These are phyloP conservation scores for Myotis vivesi DNA, from an alignment of 2,797 vertebrate genomes.

Conservation along the genomic window DNA sequence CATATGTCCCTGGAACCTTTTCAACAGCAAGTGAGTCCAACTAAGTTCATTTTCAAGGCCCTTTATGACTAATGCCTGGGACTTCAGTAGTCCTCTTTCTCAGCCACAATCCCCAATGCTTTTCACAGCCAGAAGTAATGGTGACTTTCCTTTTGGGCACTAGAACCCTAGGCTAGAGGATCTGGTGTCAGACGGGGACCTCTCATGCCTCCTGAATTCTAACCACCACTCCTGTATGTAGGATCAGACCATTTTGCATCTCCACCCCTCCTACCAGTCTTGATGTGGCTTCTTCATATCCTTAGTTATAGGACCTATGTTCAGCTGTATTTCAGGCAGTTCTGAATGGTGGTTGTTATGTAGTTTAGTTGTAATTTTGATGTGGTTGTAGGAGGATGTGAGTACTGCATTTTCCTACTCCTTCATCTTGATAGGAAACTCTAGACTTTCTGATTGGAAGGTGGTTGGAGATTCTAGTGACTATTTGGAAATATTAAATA, in stretches of 20 bases:
- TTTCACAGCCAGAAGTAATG: neutral
- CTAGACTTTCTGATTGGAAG: neutral
- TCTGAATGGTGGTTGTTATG: neutral
- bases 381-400: no score
- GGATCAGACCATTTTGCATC: neutral
- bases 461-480: neutral
- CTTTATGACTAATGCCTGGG: neutral
- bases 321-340: neutral
- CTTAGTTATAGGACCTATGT: neutral
- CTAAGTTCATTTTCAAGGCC: neutral
- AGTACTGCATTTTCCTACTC: neutral
- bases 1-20: neutral
- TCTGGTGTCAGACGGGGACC: neutral
- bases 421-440: neutral
- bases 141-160: neutral
- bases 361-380: neutral
- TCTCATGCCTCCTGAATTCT: neutral
- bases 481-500: neutral
- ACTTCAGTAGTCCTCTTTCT: neutral
- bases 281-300: neutral
- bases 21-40: neutral
- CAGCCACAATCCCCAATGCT: neutral
- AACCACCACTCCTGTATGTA: neutral
- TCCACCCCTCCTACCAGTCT: neutral
- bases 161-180: neutral